These are phyloP conservation scores for Rhinogobio ventralis DNA, from an alignment of 2,797 vertebrate genomes.

Conservation along the genomic window DNA sequence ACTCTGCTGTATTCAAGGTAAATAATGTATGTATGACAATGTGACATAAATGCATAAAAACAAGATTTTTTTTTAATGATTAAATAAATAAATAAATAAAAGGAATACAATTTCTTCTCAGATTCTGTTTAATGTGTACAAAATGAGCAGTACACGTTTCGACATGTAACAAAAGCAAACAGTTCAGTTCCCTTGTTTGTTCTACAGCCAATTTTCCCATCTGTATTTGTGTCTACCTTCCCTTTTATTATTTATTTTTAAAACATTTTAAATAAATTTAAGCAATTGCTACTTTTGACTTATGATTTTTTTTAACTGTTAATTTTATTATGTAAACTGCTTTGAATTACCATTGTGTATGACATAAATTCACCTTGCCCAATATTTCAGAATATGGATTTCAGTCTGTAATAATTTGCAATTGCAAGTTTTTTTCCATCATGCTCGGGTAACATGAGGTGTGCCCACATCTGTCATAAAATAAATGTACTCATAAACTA, in stretches of 20 bases:
- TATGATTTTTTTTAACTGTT: background rate
- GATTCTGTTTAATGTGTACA: conserved; percentile 6
- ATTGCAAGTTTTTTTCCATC: background rate
- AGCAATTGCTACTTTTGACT: background rate
- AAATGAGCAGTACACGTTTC: background rate
- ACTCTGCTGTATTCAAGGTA: background rate
- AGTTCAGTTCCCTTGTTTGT: conserved; percentile 1
- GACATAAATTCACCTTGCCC: background rate
- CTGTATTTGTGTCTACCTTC: background rate
- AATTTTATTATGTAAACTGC: background rate
- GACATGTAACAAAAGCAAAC: background rate
- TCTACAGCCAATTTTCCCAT: background rate
- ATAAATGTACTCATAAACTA: background rate
- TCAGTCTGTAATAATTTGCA: background rate
- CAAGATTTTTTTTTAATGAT: background rate
- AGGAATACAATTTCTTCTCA: background rate
- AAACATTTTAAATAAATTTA: background rate
- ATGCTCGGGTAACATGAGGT: background rate
- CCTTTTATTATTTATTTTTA: background rate
- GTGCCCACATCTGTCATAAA: background rate
- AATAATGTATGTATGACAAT: background rate
- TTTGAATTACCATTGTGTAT: background rate
- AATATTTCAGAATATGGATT: background rate
- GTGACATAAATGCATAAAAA: background rate
- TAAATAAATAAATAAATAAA: background rate